Evolutionary conservation across 1,140 invertebrate genomes (phyloP), one percentile per base, ranked within the genome.

Genomic region (Dermatophagoides farinae): DNA sequence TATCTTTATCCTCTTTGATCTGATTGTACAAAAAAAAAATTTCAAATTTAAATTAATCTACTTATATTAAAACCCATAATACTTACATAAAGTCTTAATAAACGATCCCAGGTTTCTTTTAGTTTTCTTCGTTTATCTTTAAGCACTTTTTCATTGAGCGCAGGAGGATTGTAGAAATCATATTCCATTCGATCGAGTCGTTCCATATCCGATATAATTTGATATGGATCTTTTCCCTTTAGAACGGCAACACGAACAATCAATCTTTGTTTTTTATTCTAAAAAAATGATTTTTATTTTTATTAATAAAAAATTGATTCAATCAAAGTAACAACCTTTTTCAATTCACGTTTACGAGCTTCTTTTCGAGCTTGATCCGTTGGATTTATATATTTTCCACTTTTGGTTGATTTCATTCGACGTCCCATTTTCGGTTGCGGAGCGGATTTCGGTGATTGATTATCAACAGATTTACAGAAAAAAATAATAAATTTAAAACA

Each of bases 351-450:
- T 73, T 95, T 96, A 62, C 92, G 78, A 16, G 91, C 91, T 74
- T 97, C 92, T 76, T 97, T 97, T 70, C 90, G 76, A 60, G 90
- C 91, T 83, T 96, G 91, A 75, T 97, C 92, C 6, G 91, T 96
- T 23, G 92, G 92, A 76, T 97, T 97, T 90, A 97, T 97, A 68
- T 92, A 97, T 80, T 97, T 97, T 70, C 92, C 92, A 91, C 90
- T 95, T 79, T 97, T 97, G 37, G 92, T 97, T 82, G 89, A 93
- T 76, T 92, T 96, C 66, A 95, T 95, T 50, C 89, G 93, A 66
- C 91, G 78, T 63, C 89, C 53, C 53, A 55, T 55, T 55, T 55
- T 55, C 18, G 43, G 10, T 44, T 44, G 2, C 10, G 10, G 10
- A 43, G 10, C 14, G 10, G 10, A n/a, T n/a, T 44, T n/a, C 10